Evolutionary conservation across 2,113 vertebrate species (phyloP).

Genomic region (Trematocara unimaculatum): DNA sequence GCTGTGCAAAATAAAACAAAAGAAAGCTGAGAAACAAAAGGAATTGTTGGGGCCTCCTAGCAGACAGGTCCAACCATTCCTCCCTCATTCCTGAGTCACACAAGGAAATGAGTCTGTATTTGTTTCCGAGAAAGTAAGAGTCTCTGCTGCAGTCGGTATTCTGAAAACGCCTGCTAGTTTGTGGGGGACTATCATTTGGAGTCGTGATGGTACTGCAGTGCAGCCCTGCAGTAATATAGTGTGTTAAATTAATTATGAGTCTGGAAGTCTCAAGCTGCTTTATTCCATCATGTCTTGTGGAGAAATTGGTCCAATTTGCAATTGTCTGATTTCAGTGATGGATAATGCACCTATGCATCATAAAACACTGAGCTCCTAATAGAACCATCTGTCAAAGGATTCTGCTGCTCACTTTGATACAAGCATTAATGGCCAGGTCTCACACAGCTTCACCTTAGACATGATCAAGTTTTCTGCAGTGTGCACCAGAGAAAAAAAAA

Average conservation of each 20-base stretch:
- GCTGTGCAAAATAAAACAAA: not conserved
- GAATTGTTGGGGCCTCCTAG: not conserved
- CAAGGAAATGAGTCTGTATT: not conserved
- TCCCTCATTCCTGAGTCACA: constrained; percentile 2
- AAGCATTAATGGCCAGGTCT: not conserved
- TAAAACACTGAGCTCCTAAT: not conserved
- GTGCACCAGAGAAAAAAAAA: not conserved
- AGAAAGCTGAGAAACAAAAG: constrained; percentile 16
- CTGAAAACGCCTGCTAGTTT: not conserved
- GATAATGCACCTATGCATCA: not conserved
- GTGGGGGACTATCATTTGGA: not conserved
- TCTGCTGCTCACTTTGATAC: not conserved
- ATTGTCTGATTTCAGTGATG: constrained; percentile 6
- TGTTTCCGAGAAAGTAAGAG: not conserved
- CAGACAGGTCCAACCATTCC: not conserved
- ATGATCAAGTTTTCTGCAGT: not conserved
- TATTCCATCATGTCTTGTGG: constrained; percentile 8
- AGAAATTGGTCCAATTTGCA: constrained; percentile 9
- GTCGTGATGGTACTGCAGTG: not conserved
- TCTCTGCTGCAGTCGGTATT: not conserved
- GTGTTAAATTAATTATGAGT: constrained; percentile 32
- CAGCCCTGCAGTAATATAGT: not conserved
- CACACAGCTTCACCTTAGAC: not conserved
- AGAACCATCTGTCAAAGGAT: not conserved
- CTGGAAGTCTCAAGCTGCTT: not conserved